These are phyloP conservation scores for Aphelenchoides besseyi DNA, from an alignment of 1,140 invertebrate genomes.

Conservation along the genomic window DNA sequence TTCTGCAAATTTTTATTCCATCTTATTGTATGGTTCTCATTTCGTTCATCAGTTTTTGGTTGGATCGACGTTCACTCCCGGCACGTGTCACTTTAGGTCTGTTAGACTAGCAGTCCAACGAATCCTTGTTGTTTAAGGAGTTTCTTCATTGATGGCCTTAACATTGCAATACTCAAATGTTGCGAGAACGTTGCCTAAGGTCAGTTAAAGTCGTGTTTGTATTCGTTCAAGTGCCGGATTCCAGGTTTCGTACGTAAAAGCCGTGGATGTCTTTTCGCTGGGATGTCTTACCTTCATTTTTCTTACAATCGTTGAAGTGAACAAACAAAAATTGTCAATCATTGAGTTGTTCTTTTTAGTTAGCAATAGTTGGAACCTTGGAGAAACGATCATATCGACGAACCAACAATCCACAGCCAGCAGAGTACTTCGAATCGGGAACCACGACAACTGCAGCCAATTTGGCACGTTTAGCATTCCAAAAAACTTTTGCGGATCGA, in stretches of 20 bases:
- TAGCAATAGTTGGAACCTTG: constrained; percentile 63
- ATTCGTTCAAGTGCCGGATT: not conserved
- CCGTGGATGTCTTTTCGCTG: constrained; percentile 65
- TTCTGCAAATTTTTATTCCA: constrained; percentile 65
- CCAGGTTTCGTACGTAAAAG: constrained; percentile 64
- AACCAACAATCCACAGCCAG: not conserved
- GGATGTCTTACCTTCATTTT: constrained; percentile 65
- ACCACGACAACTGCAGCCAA: constrained; percentile 4
- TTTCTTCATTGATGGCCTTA: constrained; percentile 60
- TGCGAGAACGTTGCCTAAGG: constrained; percentile 56
- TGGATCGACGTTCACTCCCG: constrained; percentile 51
- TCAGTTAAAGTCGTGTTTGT: constrained; percentile 30
- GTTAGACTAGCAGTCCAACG: not conserved
- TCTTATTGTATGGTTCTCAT: constrained; percentile 51
- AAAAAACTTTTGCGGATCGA: constrained; percentile 36
- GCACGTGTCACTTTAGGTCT: constrained; percentile 33
- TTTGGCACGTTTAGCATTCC: constrained; percentile 45
- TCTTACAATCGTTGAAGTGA: constrained; percentile 64
- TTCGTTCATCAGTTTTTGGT: constrained; percentile 62
- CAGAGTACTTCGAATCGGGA: constrained; percentile 18
- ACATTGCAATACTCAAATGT: constrained; percentile 61
- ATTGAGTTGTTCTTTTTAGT: no score
- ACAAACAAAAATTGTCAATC: no score
- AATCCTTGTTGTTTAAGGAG: constrained; percentile 41
- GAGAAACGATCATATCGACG: constrained; percentile 40